These are phyloP conservation scores for Aspiorhynchus laticeps DNA, from an alignment of 2,113 vertebrate genomes.

Conservation along the genomic window DNA sequence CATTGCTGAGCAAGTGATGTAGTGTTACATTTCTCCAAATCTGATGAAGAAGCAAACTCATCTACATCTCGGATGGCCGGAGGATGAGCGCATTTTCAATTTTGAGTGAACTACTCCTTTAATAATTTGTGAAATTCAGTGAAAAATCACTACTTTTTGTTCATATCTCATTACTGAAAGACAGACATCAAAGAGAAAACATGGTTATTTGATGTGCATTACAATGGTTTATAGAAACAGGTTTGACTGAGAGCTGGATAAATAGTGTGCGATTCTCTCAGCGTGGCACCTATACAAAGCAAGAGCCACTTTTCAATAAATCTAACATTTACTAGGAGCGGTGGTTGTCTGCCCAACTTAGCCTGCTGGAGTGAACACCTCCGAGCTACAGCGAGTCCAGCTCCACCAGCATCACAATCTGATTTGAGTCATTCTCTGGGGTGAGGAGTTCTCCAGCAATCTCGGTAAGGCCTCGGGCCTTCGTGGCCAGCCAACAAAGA, in stretches of 20 bases:
- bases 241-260: not conserved
- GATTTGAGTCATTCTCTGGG: constrained; percentile 44
- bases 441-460: constrained; percentile 40
- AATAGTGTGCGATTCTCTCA: not conserved
- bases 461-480: constrained; percentile 31
- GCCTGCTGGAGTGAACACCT: constrained; percentile 28
- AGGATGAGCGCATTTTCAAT: not conserved
- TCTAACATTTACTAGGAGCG: constrained; percentile 22
- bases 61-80: not conserved
- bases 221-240: not conserved
- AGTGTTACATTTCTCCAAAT: not conserved
- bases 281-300: not conserved
- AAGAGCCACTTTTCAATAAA: constrained; percentile 20
- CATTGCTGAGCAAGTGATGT: not conserved
- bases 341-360: constrained; percentile 24
- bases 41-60: not conserved
- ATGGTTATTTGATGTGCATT: not conserved
- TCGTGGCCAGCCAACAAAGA: constrained; percentile 34
- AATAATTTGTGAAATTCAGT: too few species aligned
- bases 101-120: not conserved
- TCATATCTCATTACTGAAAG: not conserved
- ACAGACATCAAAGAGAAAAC: not conserved
- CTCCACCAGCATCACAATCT: constrained; percentile 45
- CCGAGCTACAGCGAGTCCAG: constrained; percentile 21
- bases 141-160: too few species aligned